Base-by-base conservation (phyloP, 2,797 vertebrate species). In the Gymnothorax reevesii region DNA sequence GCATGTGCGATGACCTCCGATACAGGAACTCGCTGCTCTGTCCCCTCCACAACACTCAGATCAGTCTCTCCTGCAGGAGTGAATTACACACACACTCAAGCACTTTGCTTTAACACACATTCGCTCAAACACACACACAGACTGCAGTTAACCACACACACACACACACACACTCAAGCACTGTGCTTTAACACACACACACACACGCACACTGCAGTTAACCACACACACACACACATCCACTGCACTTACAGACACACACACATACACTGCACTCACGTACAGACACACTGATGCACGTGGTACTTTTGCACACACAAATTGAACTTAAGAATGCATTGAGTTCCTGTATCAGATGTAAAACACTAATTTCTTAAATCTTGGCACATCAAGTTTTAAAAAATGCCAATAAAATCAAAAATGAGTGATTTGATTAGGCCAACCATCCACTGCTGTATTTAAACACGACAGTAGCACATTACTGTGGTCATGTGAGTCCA, bases 11-110 rank as follows among this genome's bases (percentile, higher is more conserved):
- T 93, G 0, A 91, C 90, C 87, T 85, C 87, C 25, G 88, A 27
- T 1, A 97, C 93, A 0, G 83, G 71, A 0, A 93, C 92, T 62
- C 83, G 90, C 92, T 98, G 96, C 87, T 98, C 97, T 0, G 91
- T 90, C 20, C 94, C 95, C 0, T 97, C 97, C 0, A 88, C 73
- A 0, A 84, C 0, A 0, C 94, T 90, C 89, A 96, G 87, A 85
- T 94, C 80, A 0, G 97, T 90, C 90, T 97, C 96, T 4, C 97
- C 97, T 99, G 82, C 82, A 3, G 0, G 77, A 59, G 66, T 10
- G 22, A 2, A 25, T 73, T 83, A 79, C 13, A n/a, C 22, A 20
- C 9, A 25, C n/a, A 79, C 6, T 66, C 54, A 54, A 52, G 69
- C 55, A 49, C n/a, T 73, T 9, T 73, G 52, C 17, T 15, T 15